These are phyloP conservation scores for Phoxinus phoxinus DNA, from an alignment of 2,113 vertebrate species.

Conservation along the genomic window DNA sequence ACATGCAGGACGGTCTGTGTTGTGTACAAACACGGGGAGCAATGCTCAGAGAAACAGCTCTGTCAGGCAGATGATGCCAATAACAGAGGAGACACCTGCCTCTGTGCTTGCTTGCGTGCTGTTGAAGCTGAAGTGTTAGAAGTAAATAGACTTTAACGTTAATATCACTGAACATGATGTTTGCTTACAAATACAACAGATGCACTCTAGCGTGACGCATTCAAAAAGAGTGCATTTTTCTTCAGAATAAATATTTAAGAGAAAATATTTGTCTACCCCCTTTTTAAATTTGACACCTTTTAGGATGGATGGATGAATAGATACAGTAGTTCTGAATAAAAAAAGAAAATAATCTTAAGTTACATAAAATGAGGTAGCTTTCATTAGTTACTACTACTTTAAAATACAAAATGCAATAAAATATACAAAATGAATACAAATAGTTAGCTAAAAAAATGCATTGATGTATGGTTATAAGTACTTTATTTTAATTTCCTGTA, in stretches of 20 bases:
- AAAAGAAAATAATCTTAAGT: too few relatives aligned
- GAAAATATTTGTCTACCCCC: not conserved
- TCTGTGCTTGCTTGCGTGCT: not conserved
- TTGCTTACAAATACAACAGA: constrained; percentile 5
- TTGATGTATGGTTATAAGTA: not conserved
- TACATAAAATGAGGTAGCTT: too few relatives aligned
- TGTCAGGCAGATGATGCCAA: constrained; percentile 68
- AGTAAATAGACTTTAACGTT: constrained; percentile 28
- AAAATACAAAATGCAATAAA: too few relatives aligned
- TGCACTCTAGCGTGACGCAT: not conserved
- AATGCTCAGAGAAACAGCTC: constrained; percentile 63
- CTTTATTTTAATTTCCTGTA: not conserved
- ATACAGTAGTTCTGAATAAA: too few relatives aligned
- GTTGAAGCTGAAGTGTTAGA: not conserved
- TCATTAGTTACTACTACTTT: too few relatives aligned
- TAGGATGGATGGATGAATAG: too few relatives aligned
- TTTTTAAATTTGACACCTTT: too few relatives aligned
- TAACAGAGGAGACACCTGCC: constrained; percentile 61
- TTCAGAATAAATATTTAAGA: not conserved
- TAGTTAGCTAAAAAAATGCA: not conserved
- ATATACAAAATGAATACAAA: not conserved
- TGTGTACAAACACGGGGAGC: constrained; percentile 68
- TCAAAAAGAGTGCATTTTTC: not conserved
- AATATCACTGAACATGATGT: constrained; percentile 21
- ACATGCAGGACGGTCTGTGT: constrained; percentile 65